Base-by-base conservation (phyloP, 2,797 vertebrate genomes). In the Philypnodon macrostomus region DNA sequence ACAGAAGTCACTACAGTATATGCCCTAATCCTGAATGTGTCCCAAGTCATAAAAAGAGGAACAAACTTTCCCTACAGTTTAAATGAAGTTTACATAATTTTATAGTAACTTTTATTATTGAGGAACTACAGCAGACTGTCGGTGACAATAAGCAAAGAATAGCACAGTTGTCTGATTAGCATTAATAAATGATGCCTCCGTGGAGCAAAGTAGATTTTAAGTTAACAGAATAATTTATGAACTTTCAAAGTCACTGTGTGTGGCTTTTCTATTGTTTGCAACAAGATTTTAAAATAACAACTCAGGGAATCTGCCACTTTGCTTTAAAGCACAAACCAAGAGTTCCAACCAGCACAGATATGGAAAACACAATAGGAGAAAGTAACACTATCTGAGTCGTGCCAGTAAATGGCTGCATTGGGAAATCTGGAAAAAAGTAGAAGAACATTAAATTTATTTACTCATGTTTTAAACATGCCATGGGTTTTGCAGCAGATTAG, bases 171-270 rank as follows among this genome's bases (percentile, higher is more conserved):
- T 13, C 50, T 60, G 34, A 66, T 40, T 39, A 27, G 45, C 5
- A 52, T 59, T 39, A 57, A 47, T 54, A 56, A 52, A 27, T 52
- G 42, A 50, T 51, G 38, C 44, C 45, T 30, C 15, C n/a, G n/a
- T 14, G 13, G 41, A 44, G 40, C 13, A 23, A 29, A 59, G 45
- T 24, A 14, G 0, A 10, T 30, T 34, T 24, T 27, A 6, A 47
- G 27, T 33, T 19, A 18, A 39, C 7, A 31, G 18, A 34, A 31
- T 24, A 41, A 32, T 27, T 27, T 8, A 16, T 31, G 10, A 41
- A 47, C 2, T 14, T 37, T 35, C 5, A 17, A 30, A 35, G 4
- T 5, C 14, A 38, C n/a, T 19, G 7, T 6, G 6, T 37, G 24
- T 19, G 5, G 14, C 31, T 14, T 39, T 34, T 21, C 32, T 40